Conservation (phyloP, 1,140 invertebrate genomes). For the Diprion similis region DNA sequence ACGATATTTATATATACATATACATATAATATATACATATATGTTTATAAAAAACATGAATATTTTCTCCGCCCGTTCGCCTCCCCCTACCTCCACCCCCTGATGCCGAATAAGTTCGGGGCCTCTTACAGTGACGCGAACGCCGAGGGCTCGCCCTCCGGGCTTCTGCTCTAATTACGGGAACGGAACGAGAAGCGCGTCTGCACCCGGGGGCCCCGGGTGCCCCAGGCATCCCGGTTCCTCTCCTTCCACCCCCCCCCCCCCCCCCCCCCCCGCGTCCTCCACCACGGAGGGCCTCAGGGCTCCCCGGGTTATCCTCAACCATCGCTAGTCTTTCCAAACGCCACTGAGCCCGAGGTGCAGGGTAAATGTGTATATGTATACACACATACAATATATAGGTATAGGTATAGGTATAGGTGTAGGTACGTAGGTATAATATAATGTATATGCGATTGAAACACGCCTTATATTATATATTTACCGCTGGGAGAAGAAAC, state of each 20-base stretch:
- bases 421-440: too few species aligned
- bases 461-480: too few species aligned
- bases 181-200: slow-evolving; percentile 29
- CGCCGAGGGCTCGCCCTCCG: slow-evolving; percentile 23
- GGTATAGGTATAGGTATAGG: too few species aligned
- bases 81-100: background rate
- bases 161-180: slow-evolving; percentile 37
- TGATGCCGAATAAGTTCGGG: slow-evolving; percentile 59
- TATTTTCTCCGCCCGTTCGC: too few species aligned
- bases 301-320: slow-evolving; percentile 1
- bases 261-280: slow-evolving; percentile 7
- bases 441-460: too few species aligned
- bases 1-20: too few species aligned
- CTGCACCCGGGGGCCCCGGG: slow-evolving; percentile 23
- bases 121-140: slow-evolving; percentile 38
- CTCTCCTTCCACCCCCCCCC: slow-evolving; percentile 8
- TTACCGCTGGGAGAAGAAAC: too few species aligned
- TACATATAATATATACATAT: too few species aligned
- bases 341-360: background rate
- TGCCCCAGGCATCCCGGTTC: slow-evolving; percentile 13
- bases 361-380: background rate
- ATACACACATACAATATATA: too few species aligned
- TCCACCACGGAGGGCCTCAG: background rate
- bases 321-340: background rate
- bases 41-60: too few species aligned